A percentile compares a stretch with the other conserved stretches of the same genome.
Evolutionary conservation across 2,888 invertebrate species (phyloP).

Genomic region (Lacanobia wlatinum): DNA sequence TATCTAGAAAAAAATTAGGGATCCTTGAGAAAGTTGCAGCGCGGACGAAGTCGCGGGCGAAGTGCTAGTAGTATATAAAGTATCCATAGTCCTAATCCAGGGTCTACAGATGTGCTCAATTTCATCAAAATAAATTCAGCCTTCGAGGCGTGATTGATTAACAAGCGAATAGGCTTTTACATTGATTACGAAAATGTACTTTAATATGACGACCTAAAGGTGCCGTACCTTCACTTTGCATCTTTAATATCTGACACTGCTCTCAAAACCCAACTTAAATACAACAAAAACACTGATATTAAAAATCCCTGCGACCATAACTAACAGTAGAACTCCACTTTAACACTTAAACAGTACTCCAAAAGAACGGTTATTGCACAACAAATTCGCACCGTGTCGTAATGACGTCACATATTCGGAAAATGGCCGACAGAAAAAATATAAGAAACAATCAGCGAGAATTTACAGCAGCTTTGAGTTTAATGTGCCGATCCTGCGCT

Average conservation of each 20-base stretch:
- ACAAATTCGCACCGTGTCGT: conserved; percentile 53
- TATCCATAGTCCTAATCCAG: too few relatives aligned
- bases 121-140: too few relatives aligned
- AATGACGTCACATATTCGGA: conserved; percentile 59
- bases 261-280: too few relatives aligned
- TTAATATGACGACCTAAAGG: background rate
- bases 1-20: too few relatives aligned
- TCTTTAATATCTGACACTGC: background rate
- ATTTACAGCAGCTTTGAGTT: conserved; percentile 83
- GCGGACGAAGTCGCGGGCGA: too few relatives aligned
- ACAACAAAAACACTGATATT: background rate
- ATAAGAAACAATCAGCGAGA: conserved; percentile 80
- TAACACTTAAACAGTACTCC: conserved; percentile 19
- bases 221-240: background rate
- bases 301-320: conserved; percentile 23
- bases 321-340: conserved; percentile 21
- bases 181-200: too few relatives aligned
- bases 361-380: conserved; percentile 41
- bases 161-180: too few relatives aligned
- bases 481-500: conserved; percentile 81
- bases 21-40: too few relatives aligned
- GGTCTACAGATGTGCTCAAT: too few relatives aligned
- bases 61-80: too few relatives aligned
- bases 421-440: conserved; percentile 61
- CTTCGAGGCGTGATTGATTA: too few relatives aligned